phyloP scores from a whole-genome alignment of 1,140 invertebrate species.

The Bombus affinis region DNA sequence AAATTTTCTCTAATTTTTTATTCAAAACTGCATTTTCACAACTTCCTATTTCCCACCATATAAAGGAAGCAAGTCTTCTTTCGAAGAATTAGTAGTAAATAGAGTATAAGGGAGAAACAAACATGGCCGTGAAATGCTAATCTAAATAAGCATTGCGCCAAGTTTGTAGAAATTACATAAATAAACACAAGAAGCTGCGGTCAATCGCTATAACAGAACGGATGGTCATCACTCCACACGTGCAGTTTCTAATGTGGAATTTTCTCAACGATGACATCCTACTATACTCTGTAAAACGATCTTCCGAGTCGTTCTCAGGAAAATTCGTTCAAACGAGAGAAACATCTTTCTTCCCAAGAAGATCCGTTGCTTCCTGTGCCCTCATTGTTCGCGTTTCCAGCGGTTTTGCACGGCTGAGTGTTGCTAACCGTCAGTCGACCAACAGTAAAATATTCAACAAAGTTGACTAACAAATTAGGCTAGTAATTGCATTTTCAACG shows the following conservation, averaged over 20 bases:
- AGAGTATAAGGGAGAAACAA: background rate
- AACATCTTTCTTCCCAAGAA: conserved; percentile 55
- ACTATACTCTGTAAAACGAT: conserved; percentile 40
- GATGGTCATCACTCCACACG: background rate
- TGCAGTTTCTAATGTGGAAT: conserved; percentile 25
- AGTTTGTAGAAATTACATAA: background rate
- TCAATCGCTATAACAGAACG: background rate
- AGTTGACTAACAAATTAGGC: background rate
- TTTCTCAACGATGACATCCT: conserved; percentile 2
- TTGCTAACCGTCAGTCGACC: background rate
- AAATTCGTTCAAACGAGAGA: conserved; percentile 19
- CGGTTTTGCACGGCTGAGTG: background rate
- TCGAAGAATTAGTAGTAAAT: background rate
- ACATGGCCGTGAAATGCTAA: conserved; percentile 13
- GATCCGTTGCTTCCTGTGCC: conserved; percentile 58
- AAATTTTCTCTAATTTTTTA: background rate
- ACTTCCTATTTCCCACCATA: background rate
- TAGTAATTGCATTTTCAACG: conserved; percentile 10
- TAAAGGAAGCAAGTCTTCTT: background rate
- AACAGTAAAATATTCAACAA: conserved; percentile 20
- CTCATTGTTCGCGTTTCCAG: conserved; percentile 50
- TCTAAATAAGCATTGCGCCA: conserved; percentile 3
- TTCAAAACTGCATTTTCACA: background rate
- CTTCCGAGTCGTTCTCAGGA: conserved; percentile 24
- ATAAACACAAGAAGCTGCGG: background rate